These are phyloP conservation scores for Thalpophila matura DNA, from an alignment of 2,888 invertebrate genomes.

Conservation along the genomic window DNA sequence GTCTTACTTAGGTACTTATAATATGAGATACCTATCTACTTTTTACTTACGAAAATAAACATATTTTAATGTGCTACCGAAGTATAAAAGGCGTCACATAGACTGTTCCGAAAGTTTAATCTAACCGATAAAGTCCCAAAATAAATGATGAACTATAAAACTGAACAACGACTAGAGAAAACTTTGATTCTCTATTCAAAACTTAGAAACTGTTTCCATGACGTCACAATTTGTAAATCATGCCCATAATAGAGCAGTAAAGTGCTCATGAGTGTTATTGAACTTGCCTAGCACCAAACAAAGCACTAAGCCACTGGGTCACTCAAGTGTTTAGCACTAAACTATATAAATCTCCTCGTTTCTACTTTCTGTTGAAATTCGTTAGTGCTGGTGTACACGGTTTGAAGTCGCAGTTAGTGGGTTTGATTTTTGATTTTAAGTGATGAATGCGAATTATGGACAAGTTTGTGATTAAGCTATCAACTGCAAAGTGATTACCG, in stretches of 20 bases:
- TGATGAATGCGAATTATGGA: too few species aligned
- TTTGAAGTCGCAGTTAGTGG: slow-evolving; percentile 8
- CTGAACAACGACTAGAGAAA: not conserved
- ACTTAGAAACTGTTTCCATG: slow-evolving; percentile 20
- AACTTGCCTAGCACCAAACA: slow-evolving; percentile 42
- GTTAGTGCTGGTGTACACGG: slow-evolving; percentile 34
- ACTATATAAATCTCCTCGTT: slow-evolving; percentile 42
- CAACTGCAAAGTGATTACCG: too few species aligned
- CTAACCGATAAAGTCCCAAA: not conserved
- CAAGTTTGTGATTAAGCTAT: too few species aligned
- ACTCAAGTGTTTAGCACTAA: slow-evolving; percentile 40
- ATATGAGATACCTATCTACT: too few species aligned
- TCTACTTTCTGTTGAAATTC: slow-evolving; percentile 49
- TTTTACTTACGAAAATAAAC: too few species aligned
- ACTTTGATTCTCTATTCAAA: slow-evolving; percentile 24
- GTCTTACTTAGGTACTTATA: too few species aligned
- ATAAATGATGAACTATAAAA: slow-evolving; percentile 12
- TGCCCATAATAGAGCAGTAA: slow-evolving; percentile 33
- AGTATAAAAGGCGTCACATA: too few species aligned
- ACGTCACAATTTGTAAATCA: slow-evolving; percentile 41
- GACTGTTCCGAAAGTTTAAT: too few species aligned
- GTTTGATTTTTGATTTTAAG: not conserved
- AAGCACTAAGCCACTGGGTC: slow-evolving; percentile 42
- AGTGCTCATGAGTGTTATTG: slow-evolving; percentile 37
- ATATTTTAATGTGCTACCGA: too few species aligned